Base-by-base conservation (phyloP, 2,113 vertebrate genomes). In the Hemiprocne comata region DNA sequence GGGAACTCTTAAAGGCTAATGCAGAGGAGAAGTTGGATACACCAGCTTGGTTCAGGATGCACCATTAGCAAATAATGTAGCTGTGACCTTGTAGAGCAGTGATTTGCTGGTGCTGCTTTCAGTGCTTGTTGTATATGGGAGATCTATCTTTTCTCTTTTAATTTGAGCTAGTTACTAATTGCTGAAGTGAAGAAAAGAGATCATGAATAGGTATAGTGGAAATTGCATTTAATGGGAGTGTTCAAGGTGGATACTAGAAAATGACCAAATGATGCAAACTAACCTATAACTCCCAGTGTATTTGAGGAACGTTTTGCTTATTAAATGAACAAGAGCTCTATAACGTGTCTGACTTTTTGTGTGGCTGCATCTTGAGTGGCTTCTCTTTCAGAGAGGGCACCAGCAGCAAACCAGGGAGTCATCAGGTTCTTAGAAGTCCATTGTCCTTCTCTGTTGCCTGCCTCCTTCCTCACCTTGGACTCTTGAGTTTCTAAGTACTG, bases 111-210 rank as follows among this genome's bases (percentile, higher is more conserved):
- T 89, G 87, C 50, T 91, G 58, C 62, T 65, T 75, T 91, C 73
- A 33, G 18, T 29, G 3, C 50, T 77, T 82, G 29, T 38, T 78
- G 33, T 33, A 16, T 48, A 15, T 10, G 25, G 20, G 31, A 86
- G 24, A 2, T 14, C 18, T 34, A 5, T 29, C 29, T 6, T 13
- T 2, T 61, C 55, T 57, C 20, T 71, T 48, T 65, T 24, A 15
- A 28, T 54, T 87, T 20, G 64, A 48, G 14, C 17, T 79, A 33
- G 24, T 85, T 94, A 70, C 61, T 90, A 64, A 74, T 55, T 72
- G 82, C 31, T 91, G 80, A 25, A 78, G 40, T 61, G 69, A 76
- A 72, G 34, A 92, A 83, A 60, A 44, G 57, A 75, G n/a, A 46
- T 77, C 11, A 8, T 36, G 62, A 87, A 53, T 48, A 29, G 7